Evolutionary conservation across 1,140 invertebrate species (phyloP).

Genomic region (Diorhabda carinulata): DNA sequence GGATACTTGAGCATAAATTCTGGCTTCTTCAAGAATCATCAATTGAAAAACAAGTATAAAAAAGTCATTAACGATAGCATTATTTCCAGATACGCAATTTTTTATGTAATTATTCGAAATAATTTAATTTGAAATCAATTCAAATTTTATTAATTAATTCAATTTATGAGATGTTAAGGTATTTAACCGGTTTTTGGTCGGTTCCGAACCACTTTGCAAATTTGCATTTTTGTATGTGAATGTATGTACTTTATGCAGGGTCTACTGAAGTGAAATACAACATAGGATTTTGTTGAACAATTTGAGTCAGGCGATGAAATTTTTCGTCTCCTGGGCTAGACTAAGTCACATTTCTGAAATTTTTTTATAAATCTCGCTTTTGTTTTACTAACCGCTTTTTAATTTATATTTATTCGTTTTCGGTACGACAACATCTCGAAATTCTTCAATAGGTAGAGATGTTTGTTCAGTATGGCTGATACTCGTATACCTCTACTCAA

Average conservation of each 20-base stretch:
- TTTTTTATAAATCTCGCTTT: background rate
- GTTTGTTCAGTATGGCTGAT: background rate
- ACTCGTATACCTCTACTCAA: no score
- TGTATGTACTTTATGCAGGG: no score
- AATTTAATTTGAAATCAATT: no score
- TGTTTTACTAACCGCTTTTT: background rate
- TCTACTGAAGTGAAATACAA: background rate
- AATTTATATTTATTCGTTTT: conserved; percentile 7
- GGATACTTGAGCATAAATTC: no score
- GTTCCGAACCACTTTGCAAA: background rate
- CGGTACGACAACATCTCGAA: background rate
- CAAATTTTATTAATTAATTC: no score
- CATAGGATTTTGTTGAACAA: background rate
- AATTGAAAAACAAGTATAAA: no score
- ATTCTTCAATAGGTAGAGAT: background rate
- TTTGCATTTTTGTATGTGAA: background rate
- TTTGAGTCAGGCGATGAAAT: background rate
- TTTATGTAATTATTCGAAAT: no score
- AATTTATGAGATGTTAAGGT: no score
- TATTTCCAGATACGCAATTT: no score
- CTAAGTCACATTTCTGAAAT: conserved; percentile 5
- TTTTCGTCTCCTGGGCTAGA: background rate
- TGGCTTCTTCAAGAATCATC: no score
- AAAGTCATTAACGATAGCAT: no score
- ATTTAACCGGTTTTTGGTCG: no score